Percentiles rank a stretch among this genome's conserved stretches.
These are phyloP conservation scores for Griposia aprilina DNA, from an alignment of 2,888 invertebrate species.

Conservation along the genomic window DNA sequence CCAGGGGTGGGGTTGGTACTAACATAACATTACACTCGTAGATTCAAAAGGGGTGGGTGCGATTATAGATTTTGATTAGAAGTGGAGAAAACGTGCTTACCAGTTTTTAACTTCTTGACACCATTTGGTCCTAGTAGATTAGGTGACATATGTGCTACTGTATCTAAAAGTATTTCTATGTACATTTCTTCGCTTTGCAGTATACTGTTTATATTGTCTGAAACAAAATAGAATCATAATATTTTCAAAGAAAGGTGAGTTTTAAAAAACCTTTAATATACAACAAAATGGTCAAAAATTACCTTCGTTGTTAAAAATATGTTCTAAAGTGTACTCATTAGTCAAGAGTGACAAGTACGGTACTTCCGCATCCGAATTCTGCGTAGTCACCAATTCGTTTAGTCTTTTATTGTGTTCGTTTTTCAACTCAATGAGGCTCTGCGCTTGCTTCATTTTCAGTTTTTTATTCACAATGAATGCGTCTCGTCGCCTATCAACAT, in stretches of 20 bases:
- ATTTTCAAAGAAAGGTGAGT: background rate
- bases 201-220: conserved; percentile 92
- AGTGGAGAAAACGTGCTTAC: conserved; percentile 66
- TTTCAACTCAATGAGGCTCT: conserved; percentile 82
- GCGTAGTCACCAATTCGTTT: conserved; percentile 77
- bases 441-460: conserved; percentile 83
- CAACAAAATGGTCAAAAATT: conserved; percentile 3
- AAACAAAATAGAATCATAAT: conserved; percentile 41
- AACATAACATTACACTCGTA: background rate
- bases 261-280: background rate
- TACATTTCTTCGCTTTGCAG: conserved; percentile 93
- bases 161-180: conserved; percentile 91
- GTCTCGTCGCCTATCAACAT: conserved; percentile 81
- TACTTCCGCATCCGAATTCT: conserved; percentile 86
- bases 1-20: too few species aligned
- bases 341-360: conserved; percentile 85
- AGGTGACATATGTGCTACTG: conserved; percentile 91
- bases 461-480: conserved; percentile 85
- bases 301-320: conserved; percentile 85
- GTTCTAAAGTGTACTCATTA: conserved; percentile 83
- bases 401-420: conserved; percentile 82
- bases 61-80: background rate
- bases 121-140: conserved; percentile 91
- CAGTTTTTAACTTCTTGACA: conserved; percentile 90
- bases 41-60: background rate